phyloP scores from a whole-genome alignment of 2,888 invertebrate genomes.

The Euproctis similis region DNA sequence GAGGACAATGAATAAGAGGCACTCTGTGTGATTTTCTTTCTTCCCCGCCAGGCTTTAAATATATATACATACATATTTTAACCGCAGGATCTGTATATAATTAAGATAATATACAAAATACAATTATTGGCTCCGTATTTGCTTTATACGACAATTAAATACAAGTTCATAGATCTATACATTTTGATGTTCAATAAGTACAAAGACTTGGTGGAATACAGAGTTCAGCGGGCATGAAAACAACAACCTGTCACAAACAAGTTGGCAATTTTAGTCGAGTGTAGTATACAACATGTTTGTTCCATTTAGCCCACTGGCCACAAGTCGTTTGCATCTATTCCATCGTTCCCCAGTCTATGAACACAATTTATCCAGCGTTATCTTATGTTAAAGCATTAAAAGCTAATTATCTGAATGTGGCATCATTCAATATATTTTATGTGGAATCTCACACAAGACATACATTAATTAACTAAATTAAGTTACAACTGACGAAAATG shows the following conservation, averaged over 20 bases:
- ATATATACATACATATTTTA: no score
- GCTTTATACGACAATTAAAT: no score
- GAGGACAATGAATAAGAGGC: slow-evolving; percentile 68
- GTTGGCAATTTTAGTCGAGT: no score
- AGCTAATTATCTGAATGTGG: slow-evolving; percentile 72
- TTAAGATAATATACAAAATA: slow-evolving; percentile 59
- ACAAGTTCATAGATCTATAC: no score
- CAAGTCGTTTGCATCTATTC: slow-evolving; percentile 20
- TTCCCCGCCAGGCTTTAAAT: slow-evolving; percentile 47
- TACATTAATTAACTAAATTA: slow-evolving; percentile 31
- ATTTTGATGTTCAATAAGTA: no score
- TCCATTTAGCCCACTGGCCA: slow-evolving; percentile 14
- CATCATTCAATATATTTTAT: slow-evolving; percentile 60
- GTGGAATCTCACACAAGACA: slow-evolving; percentile 51
- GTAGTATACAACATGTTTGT: slow-evolving; percentile 23
- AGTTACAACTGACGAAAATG: slow-evolving; percentile 10
- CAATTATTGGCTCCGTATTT: slow-evolving; percentile 27
- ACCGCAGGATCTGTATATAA: slow-evolving; percentile 40
- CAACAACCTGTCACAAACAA: no score
- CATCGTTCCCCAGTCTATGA: slow-evolving; percentile 63
- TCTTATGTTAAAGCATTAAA: slow-evolving; percentile 74
- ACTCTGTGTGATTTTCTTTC: slow-evolving; percentile 68
- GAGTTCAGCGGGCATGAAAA: no score
- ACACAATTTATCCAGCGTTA: slow-evolving; percentile 73
- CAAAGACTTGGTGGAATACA: no score